Conservation (phyloP, 2,888 invertebrate genomes). For the Drosophila mettleri region DNA sequence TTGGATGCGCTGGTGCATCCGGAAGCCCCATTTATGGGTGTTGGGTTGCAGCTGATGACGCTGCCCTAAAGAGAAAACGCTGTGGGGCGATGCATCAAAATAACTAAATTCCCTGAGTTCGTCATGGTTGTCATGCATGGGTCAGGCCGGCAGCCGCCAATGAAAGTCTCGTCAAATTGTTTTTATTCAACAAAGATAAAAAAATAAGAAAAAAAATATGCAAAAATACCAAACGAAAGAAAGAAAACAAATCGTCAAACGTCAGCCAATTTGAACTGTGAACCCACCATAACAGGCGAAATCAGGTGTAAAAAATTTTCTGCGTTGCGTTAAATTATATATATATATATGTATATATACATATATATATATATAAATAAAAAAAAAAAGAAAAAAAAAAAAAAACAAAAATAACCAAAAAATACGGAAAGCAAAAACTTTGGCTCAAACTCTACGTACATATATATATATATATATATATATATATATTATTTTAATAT, state of each 20-base stretch:
- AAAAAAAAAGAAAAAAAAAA: constrained; percentile 10
- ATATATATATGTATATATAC: too few species aligned
- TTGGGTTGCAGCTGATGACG: constrained; percentile 9
- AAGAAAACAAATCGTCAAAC: constrained; percentile 33
- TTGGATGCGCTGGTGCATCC: constrained; percentile 2
- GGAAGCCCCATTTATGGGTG: neutral
- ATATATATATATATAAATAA: too few species aligned
- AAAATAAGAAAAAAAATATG: neutral
- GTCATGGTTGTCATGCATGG: constrained; percentile 33
- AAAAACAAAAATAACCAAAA: constrained; percentile 6
- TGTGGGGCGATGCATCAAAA: constrained; percentile 3
- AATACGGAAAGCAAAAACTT: constrained; percentile 27
- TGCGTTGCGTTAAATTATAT: constrained; percentile 38
- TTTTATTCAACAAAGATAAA: constrained; percentile 6
- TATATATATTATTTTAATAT: constrained; percentile 33
- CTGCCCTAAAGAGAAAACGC: neutral
- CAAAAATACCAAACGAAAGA: constrained; percentile 19
- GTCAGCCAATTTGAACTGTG: constrained; percentile 36
- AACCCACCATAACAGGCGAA: constrained; percentile 56
- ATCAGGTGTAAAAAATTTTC: constrained; percentile 36
- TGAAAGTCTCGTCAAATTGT: constrained; percentile 24
- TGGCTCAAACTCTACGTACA: constrained; percentile 55
- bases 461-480: constrained; percentile 45
- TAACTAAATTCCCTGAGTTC: constrained; percentile 30
- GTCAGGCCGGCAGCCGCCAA: constrained; percentile 27